Percentiles rank a stretch among this genome's conserved stretches.
These are phyloP conservation scores for Tokudaia muenninki DNA, from an alignment of 2,797 vertebrate species.

Conservation along the genomic window DNA sequence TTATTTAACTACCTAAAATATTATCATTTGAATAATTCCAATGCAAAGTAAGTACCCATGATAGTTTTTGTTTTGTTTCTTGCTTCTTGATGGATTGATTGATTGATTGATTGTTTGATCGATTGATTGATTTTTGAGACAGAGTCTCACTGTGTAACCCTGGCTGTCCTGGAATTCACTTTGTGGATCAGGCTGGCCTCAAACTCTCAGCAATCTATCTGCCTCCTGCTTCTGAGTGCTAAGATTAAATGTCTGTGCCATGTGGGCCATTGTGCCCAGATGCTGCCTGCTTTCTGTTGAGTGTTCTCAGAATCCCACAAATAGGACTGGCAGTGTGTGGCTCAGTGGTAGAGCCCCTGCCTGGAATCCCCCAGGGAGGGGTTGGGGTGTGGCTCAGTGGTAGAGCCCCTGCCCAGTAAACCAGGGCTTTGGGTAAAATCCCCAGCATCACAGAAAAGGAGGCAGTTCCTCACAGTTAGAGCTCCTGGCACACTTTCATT, in stretches of 20 bases:
- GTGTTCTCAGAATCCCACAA: background rate
- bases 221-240: background rate
- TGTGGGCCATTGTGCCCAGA: background rate
- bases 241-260: background rate
- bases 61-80: background rate
- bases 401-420: background rate
- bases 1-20: background rate
- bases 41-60: background rate
- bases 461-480: background rate
- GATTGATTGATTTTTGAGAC: background rate
- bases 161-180: no score
- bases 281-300: background rate
- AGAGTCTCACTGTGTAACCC: background rate
- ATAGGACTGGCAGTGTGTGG: background rate
- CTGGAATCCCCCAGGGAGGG: background rate
- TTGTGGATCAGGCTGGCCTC: no score
- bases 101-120: no score
- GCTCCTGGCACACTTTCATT: background rate
- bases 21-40: background rate
- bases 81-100: no score
- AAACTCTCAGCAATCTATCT: background rate
- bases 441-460: background rate
- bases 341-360: background rate
- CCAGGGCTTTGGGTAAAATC: background rate
- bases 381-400: background rate